Evolutionary conservation across 2,888 invertebrate species (phyloP), one percentile per base, ranked within the genome.

Genomic region (Drosophila lacicola): DNA sequence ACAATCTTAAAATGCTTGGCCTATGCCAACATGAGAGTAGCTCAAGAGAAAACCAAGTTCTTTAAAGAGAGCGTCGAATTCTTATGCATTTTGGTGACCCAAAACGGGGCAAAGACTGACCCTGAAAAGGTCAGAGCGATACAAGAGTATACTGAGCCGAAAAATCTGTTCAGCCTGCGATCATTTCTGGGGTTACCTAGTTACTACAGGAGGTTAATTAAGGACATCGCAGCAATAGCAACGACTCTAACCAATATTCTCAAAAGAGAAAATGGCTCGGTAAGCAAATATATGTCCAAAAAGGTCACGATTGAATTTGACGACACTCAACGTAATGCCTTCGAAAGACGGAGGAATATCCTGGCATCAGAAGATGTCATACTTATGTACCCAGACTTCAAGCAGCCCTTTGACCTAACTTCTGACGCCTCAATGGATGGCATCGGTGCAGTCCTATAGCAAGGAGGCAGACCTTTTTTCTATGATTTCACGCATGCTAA

Each of bases 171-270:
- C 5, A 6, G 5, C 6, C 25, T 5, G 25, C 25, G 25, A 25
- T 25, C 5, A 36, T 36, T 17, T 6, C 25, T 25, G 36, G 49
- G 14, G 36, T 6, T 25, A 6, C 1, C 25, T 25, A 25, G 25
- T 6, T 25, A 8, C 25, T 11, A 34, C 11, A 34, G 34, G 34
- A 0, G 34, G 34, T 11, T 34, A 2, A 11, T 34, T 45, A 45
- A 29, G 49, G 49, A 21, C 8, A 37, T 49, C 21, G 49, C 49
- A 10, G 49, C 37, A 33, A 49, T 49, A 17, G 36, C 36, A 34
- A 19, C 17, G 29, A 17, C 47, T 33, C 10, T 47, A 6, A 36
- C 19, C 17, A 49, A 36, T 34, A 34, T 49, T 4, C 49, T 49
- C 36, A 49, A 49, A 17, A 2, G 34, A 34, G 9, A 34, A 34